Evolutionary conservation across 2,888 invertebrate species (phyloP).

Genomic region (Tineola bisselliella): DNA sequence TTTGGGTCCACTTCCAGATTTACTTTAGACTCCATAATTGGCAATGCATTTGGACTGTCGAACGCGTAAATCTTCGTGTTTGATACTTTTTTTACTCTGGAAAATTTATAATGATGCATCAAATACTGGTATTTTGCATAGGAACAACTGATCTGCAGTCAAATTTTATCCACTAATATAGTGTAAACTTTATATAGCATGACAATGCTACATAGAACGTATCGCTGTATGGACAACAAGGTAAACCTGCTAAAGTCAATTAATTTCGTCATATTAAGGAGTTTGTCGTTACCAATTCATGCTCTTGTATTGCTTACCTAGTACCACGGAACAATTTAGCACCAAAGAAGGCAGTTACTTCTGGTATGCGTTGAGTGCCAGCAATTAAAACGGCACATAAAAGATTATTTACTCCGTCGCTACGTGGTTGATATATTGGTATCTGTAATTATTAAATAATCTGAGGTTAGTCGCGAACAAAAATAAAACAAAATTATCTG

Average conservation of each 20-base stretch:
- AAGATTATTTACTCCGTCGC: constrained; percentile 94
- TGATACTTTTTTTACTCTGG: constrained; percentile 79
- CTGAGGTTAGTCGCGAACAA: no score
- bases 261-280: no score
- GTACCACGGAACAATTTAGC: constrained; percentile 90
- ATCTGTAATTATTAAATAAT: constrained; percentile 63
- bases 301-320: constrained; percentile 29
- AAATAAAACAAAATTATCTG: no score
- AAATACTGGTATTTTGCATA: no score
- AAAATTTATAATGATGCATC: no score
- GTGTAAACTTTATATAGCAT: no score
- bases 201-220: no score
- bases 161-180: no score
- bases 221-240: no score
- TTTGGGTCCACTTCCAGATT: constrained; percentile 78
- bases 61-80: constrained; percentile 84
- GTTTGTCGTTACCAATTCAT: no score
- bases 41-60: constrained; percentile 84
- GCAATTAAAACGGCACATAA: constrained; percentile 89
- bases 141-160: no score
- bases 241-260: no score
- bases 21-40: constrained; percentile 72
- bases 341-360: constrained; percentile 93
- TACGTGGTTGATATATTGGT: constrained; percentile 92
- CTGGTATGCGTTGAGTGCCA: constrained; percentile 88